Base-by-base conservation (phyloP, 2,888 invertebrate genomes). In the Pseudococcus longispinus region DNA sequence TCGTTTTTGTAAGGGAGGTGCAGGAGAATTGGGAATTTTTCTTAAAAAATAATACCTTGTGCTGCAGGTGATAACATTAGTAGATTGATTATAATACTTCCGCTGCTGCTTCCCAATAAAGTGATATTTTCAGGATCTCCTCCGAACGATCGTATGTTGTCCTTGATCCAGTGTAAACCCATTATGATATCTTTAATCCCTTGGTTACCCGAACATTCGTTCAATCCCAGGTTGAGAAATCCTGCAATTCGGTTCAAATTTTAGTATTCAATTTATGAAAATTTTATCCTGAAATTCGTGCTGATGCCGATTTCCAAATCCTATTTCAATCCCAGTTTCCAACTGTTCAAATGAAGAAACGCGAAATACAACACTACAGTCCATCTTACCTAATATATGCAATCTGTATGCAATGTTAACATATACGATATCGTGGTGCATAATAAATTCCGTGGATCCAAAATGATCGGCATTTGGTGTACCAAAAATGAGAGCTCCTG, bases 361-460 rank as follows among this genome's bases (percentile, higher is more conserved):
- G 9, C 8, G 5, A 0, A 8, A 9, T 0, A 0, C 2, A 5
- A 37, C 4, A 1, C 37, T 37, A 9, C 5, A 5, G 8, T 4
- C 37, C 5, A 37, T 37, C 37, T 80, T 32, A 80, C 80, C 80
- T 8, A 80, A 37, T 18, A 80, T 26, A 80, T 80, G 80, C 8
- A 80, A 20, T 32, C 80, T 80, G 42, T 37, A 80, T 23, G 8
- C n/a, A 20, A 80, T n/a, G n/a, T 3, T 4, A 37, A 80, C 37
- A 37, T 80, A 80, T n/a, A 80, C 80, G 42, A 37, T 80, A 20
- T 80, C 80, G n/a, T 32, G 32, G 9, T 80, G 80, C 42, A 80
- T 80, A 6, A 80, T 37, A 42, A 20, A 80, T 18, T 80, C 32
- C 8, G 80, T 13, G 4, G 37, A 37, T 32, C 80, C 80, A 2